These are phyloP conservation scores for Pituophis catenifer DNA, from an alignment of 2,113 vertebrate genomes.

Conservation along the genomic window DNA sequence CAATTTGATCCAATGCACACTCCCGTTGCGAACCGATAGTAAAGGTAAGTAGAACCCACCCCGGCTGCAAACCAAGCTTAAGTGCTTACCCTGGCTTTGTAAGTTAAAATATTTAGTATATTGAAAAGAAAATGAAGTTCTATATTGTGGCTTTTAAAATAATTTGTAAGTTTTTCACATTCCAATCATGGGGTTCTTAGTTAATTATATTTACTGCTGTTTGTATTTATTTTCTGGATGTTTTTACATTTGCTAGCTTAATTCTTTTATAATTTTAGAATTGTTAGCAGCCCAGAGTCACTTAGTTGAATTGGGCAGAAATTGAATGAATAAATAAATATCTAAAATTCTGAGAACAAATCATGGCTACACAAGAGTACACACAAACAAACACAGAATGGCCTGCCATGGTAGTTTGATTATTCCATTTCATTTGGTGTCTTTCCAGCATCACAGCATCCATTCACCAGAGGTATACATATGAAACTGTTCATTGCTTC, in stretches of 20 bases:
- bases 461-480: background rate
- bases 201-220: background rate
- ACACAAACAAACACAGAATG: background rate
- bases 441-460: background rate
- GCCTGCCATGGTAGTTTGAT: background rate
- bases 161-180: background rate
- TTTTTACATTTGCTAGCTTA: too few relatives aligned
- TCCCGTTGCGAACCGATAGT: too few relatives aligned
- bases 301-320: too few relatives aligned
- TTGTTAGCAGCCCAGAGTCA: too few relatives aligned
- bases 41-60: too few relatives aligned
- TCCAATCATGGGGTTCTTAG: background rate
- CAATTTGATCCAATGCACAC: too few relatives aligned
- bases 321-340: too few relatives aligned
- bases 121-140: background rate
- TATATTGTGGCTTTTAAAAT: background rate
- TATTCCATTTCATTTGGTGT: background rate
- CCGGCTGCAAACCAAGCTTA: background rate
- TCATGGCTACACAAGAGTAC: background rate
- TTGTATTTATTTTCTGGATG: background rate
- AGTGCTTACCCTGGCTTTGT: background rate
- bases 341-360: background rate
- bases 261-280: too few relatives aligned
- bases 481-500: background rate
- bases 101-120: background rate